phyloP scores from a whole-genome alignment of 2,113 vertebrate species.

The Urocynchramus pylzowi region DNA sequence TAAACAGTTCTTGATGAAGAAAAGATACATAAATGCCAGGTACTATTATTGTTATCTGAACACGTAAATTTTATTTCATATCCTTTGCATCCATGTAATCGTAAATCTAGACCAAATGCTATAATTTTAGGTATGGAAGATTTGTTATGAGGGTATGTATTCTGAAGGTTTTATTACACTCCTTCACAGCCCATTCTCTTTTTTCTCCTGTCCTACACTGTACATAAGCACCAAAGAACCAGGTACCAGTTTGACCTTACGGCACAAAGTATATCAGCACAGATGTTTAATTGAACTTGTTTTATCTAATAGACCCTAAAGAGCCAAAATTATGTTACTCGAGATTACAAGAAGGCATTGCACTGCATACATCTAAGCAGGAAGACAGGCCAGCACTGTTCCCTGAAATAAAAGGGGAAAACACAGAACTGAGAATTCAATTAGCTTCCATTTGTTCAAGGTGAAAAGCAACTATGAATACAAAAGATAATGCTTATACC shows the following conservation, averaged over 20 bases:
- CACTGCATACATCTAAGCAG: not conserved
- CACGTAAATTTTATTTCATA: not conserved
- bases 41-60: not conserved
- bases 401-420: not conserved
- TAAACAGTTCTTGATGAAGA: not conserved
- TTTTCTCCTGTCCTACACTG: not conserved
- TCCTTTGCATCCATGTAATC: not conserved
- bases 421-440: not conserved
- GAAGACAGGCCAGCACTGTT: not conserved
- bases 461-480: not conserved
- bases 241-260: not conserved
- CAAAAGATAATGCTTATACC: not conserved
- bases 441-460: not conserved
- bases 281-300: not conserved
- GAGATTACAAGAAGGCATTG: not conserved
- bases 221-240: not conserved
- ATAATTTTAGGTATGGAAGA: not conserved
- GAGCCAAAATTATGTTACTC: not conserved
- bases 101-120: not conserved
- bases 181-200: not conserved
- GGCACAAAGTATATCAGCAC: not conserved
- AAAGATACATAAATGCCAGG: not conserved
- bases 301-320: not conserved
- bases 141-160: rapidly evolving
- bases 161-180: not conserved